A percentile compares a stretch with the other conserved stretches of the same genome.
These are phyloP conservation scores for Cyrtonyx montezumae DNA, from an alignment of 2,113 vertebrate species.

Conservation along the genomic window DNA sequence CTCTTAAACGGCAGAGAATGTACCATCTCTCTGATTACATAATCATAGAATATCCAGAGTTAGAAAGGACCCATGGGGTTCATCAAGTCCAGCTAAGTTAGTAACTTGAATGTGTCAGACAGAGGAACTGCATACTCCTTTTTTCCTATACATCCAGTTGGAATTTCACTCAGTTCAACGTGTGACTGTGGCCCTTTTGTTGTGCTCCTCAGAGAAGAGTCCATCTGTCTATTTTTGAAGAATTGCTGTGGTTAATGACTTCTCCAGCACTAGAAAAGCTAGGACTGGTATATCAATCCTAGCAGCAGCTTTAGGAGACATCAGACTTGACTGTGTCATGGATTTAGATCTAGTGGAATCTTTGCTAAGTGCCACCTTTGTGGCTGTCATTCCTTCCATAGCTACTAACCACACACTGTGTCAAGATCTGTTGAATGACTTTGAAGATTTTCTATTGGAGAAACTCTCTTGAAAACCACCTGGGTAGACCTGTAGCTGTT, in stretches of 20 bases:
- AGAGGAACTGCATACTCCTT: not conserved
- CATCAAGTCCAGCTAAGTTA: too few relatives aligned
- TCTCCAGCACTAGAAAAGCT: not conserved
- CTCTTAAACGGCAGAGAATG: not conserved
- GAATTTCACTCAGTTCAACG: not conserved
- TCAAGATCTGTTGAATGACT: not conserved
- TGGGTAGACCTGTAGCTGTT: not conserved
- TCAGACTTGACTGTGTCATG: not conserved
- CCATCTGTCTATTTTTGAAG: not conserved
- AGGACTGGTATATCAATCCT: not conserved
- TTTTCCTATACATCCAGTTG: not conserved
- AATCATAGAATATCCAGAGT: too few relatives aligned
- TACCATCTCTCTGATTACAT: not conserved
- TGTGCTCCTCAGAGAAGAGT: not conserved
- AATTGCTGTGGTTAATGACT: not conserved
- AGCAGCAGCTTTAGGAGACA: not conserved
- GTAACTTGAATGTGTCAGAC: too few relatives aligned
- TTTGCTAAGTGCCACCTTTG: not conserved
- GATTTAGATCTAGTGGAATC: not conserved
- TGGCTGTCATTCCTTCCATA: not conserved
- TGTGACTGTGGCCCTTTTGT: not conserved
- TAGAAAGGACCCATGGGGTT: too few relatives aligned
- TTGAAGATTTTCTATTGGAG: not conserved
- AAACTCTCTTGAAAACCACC: constrained; percentile 18
- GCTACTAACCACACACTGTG: not conserved